Conservation (phyloP, 2,888 invertebrate genomes). For the Galerucella nymphaeae region DNA sequence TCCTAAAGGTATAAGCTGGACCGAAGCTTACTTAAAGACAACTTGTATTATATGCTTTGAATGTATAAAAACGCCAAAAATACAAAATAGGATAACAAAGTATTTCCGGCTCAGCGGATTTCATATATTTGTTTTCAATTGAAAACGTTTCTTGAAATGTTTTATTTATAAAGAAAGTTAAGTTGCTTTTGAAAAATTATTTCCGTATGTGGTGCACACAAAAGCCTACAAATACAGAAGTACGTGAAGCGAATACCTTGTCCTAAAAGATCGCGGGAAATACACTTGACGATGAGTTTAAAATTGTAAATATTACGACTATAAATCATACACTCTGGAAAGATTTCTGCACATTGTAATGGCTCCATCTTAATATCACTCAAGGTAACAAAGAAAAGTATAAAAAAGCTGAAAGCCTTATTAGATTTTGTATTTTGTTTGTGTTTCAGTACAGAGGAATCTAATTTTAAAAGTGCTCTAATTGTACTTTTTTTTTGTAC, state of each 20-base stretch:
- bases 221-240: constrained; percentile 9
- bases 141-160: constrained; percentile 4
- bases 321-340: neutral
- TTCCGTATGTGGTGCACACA: constrained; percentile 6
- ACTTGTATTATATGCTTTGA: neutral
- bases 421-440: no score
- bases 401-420: no score
- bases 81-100: constrained; percentile 16
- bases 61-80: constrained; percentile 8
- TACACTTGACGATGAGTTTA: neutral
- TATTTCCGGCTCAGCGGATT: constrained; percentile 5
- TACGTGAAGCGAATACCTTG: neutral
- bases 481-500: no score
- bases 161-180: constrained; percentile 13
- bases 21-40: constrained; percentile 4
- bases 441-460: no score
- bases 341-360: neutral
- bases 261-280: neutral
- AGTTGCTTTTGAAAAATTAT: constrained; percentile 1
- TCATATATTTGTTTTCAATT: constrained; percentile 19
- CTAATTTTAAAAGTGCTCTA: no score
- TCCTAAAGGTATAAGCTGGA: constrained; percentile 5
- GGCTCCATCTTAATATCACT: no score
- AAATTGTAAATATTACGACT: neutral
- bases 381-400: no score